Conservation (phyloP, 2,888 invertebrate species). For the Idaea biselata region DNA sequence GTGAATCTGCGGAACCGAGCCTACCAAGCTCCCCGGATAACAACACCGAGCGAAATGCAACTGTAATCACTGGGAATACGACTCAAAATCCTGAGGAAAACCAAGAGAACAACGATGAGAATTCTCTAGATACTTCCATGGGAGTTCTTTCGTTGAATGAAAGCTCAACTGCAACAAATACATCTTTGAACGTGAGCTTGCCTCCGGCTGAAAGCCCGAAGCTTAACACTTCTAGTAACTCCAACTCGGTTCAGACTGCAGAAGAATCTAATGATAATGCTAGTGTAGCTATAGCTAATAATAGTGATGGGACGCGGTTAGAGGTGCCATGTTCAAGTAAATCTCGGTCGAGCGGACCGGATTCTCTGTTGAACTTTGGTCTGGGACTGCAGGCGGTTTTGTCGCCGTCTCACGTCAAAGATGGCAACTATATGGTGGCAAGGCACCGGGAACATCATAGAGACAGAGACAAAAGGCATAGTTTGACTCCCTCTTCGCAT, state of each 20-base stretch:
- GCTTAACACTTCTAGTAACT: conserved; percentile 42
- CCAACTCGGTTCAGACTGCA: conserved; percentile 39
- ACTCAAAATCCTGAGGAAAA: conserved; percentile 40
- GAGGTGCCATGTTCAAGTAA: conserved; percentile 66
- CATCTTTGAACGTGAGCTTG: conserved; percentile 65
- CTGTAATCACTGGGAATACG: conserved; percentile 26
- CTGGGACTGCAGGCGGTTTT: conserved; percentile 63
- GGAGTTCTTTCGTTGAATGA: conserved; percentile 68
- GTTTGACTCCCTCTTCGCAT: conserved; percentile 70
- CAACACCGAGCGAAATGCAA: conserved; percentile 34
- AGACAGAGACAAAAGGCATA: conserved; percentile 78
- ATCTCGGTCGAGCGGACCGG: conserved; percentile 54
- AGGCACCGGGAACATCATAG: conserved; percentile 58
- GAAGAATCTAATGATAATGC: conserved; percentile 44
- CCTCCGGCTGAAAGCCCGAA: conserved; percentile 69
- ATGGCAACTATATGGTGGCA: conserved; percentile 49
- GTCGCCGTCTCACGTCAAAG: conserved; percentile 65
- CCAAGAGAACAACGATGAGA: conserved; percentile 46
- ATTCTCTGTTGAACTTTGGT: conserved; percentile 62
- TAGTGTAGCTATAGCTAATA: conserved; percentile 21
- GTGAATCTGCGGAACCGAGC: conserved; percentile 86
- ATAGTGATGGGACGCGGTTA: conserved; percentile 46
- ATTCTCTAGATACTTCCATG: conserved; percentile 60
- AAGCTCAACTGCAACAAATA: conserved; percentile 72
- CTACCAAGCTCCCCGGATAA: conserved; percentile 84